These are phyloP conservation scores for Pseudomugil gertrudae DNA, from an alignment of 2,797 vertebrate genomes.

Conservation along the genomic window DNA sequence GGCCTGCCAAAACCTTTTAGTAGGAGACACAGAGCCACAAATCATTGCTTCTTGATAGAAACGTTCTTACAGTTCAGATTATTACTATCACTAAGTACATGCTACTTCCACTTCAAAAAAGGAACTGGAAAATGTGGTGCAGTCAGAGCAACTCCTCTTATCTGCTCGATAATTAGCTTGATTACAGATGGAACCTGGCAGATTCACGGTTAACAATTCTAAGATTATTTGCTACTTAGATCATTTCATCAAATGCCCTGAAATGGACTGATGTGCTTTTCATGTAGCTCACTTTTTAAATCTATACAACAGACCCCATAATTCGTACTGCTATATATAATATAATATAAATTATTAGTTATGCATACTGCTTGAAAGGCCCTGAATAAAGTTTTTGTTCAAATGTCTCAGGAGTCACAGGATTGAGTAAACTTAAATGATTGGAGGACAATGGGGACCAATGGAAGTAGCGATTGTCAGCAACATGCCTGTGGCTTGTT, in stretches of 20 bases:
- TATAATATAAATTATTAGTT: conserved; percentile 28
- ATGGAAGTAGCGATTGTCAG: conserved; percentile 89
- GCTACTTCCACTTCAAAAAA: conserved; percentile 75
- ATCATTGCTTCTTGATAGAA: conserved; percentile 89
- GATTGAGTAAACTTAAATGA: conserved; percentile 48
- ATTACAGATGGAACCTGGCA: conserved; percentile 44
- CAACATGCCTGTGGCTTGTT: conserved; percentile 91
- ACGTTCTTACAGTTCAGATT: conserved; percentile 75
- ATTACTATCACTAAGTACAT: conserved; percentile 76
- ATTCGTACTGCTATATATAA: background rate
- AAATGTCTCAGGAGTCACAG: conserved; percentile 71
- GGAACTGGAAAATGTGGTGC: conserved; percentile 48
- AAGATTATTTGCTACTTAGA: conserved; percentile 4
- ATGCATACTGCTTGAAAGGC: conserved; percentile 21
- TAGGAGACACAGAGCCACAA: conserved; percentile 93
- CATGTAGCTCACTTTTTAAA: conserved; percentile 15
- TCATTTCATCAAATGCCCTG: conserved; percentile 1
- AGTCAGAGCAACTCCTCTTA: conserved; percentile 50
- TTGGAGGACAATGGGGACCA: conserved; percentile 60
- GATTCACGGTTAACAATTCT: conserved; percentile 9
- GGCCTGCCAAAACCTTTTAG: conserved; percentile 97
- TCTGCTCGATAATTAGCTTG: conserved; percentile 28
- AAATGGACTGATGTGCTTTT: conserved; percentile 12
- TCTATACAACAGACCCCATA: conserved; percentile 10
- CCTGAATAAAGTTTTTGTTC: conserved; percentile 54